phyloP scores from a whole-genome alignment of 2,797 vertebrate species.

The Molossus alvarezi region DNA sequence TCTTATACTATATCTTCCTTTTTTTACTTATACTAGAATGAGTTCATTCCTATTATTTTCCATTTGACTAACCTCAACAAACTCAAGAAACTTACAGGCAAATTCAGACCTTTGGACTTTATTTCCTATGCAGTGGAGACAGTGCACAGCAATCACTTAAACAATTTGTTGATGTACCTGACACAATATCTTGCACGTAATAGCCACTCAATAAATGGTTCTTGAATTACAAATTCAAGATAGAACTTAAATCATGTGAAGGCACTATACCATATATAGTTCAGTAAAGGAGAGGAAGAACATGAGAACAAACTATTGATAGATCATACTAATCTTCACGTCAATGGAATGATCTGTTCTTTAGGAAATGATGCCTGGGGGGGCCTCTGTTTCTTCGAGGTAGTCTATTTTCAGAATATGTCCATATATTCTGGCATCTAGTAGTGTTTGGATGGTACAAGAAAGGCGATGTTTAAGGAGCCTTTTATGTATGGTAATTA shows the following conservation, averaged over 20 bases:
- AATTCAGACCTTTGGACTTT: background rate
- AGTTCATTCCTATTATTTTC: conserved; percentile 45
- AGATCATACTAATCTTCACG: background rate
- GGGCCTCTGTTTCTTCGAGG: background rate
- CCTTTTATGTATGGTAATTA: background rate
- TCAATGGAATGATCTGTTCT: conserved; percentile 23
- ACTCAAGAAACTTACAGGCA: background rate
- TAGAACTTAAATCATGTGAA: background rate
- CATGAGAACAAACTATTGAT: background rate
- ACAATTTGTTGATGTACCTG: background rate
- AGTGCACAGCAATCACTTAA: background rate
- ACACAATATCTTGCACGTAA: background rate
- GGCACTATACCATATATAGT: background rate
- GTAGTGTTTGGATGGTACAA: background rate
- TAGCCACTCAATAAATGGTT: background rate
- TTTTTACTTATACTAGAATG: background rate
- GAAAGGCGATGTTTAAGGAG: background rate
- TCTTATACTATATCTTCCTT: background rate
- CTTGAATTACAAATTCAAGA: conserved; percentile 18
- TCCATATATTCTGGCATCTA: conserved; percentile 2
- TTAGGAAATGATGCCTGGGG: background rate
- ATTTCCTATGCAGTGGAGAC: background rate
- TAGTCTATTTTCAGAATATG: conserved; percentile 28
- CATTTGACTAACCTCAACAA: conserved; percentile 29
- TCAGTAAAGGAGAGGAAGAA: background rate